These are phyloP conservation scores for Grammatotria lemairii DNA, from an alignment of 2,113 vertebrate species.

Conservation along the genomic window DNA sequence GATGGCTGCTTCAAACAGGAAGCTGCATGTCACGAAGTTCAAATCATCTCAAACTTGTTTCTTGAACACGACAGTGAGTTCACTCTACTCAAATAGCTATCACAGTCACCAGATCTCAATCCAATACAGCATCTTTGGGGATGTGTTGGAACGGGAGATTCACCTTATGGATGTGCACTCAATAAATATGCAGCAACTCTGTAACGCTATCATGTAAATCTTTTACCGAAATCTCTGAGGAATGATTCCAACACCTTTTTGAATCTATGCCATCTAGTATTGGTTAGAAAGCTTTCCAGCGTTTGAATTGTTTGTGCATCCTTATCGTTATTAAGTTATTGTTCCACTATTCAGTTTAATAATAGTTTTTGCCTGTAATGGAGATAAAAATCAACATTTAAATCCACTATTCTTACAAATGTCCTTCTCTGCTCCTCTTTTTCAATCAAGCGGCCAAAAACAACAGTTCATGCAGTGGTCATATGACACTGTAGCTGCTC, in stretches of 20 bases:
- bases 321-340: neutral
- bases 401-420: neutral
- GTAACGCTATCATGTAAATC: neutral
- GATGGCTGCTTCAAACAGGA: neutral
- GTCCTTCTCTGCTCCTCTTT: neutral
- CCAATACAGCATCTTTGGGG: neutral
- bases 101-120: neutral
- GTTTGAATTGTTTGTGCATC: neutral
- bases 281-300: neutral
- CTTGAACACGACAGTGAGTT: neutral
- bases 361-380: neutral
- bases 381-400: neutral
- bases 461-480: neutral
- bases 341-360: neutral
- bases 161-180: neutral
- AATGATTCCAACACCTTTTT: neutral
- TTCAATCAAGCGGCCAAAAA: neutral
- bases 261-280: neutral
- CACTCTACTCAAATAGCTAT: neutral
- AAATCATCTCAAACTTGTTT: neutral
- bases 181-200: neutral
- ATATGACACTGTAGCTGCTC: neutral
- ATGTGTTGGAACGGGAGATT: neutral
- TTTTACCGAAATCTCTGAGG: neutral
- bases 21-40: neutral